Percentiles rank a stretch among this genome's conserved stretches.
These are phyloP conservation scores for Tachuris rubrigastra DNA, from an alignment of 2,113 vertebrate genomes.

Conservation along the genomic window DNA sequence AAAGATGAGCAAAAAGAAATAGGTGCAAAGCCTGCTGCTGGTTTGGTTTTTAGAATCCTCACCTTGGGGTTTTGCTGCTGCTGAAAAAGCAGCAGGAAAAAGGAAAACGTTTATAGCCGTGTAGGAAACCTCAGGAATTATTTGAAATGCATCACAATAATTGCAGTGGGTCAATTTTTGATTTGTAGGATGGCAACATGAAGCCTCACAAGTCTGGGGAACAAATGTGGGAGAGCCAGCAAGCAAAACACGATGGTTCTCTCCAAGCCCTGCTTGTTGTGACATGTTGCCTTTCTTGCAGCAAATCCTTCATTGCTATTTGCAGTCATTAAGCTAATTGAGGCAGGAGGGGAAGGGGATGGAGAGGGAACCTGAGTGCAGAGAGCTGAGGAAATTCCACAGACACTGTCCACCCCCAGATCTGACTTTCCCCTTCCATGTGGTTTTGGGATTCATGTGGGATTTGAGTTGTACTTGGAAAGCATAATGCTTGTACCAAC, in stretches of 20 bases:
- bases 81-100: background rate
- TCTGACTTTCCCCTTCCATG: constrained; percentile 68
- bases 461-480: constrained; percentile 54
- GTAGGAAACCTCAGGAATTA: background rate
- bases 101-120: accelerated
- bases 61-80: background rate
- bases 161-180: background rate
- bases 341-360: constrained; percentile 26
- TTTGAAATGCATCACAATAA: background rate
- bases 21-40: background rate
- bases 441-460: constrained; percentile 68
- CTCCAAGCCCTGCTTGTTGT: constrained; percentile 9
- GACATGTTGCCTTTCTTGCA: constrained; percentile 17
- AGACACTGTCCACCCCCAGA: constrained; percentile 74
- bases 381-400: constrained; percentile 69
- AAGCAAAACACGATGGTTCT: background rate
- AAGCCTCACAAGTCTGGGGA: background rate
- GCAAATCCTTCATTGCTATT: constrained; percentile 56
- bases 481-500: constrained; percentile 29
- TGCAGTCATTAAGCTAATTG: constrained; percentile 71
- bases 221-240: background rate
- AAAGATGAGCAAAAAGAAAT: constrained; percentile 29
- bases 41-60: constrained; percentile 30
- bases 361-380: constrained; percentile 22
- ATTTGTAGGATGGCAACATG: background rate